Base-by-base conservation (phyloP, 2,797 vertebrate species). In the Gymnoscopelus microlampas region DNA sequence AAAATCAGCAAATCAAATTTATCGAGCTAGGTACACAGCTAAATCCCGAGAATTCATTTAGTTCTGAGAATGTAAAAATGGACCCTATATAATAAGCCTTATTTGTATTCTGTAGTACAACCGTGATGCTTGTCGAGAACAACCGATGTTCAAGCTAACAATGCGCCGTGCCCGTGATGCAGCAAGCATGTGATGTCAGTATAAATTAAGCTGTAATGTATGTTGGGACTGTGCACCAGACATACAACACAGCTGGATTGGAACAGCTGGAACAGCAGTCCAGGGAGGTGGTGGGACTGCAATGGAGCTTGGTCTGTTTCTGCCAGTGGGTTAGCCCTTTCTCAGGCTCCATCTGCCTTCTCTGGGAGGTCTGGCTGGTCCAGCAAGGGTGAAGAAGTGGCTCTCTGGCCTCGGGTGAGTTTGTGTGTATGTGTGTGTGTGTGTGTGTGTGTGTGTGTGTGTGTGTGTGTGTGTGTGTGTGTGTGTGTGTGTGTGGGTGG, bases 301-400 rank as follows among this genome's bases (percentile, higher is more conserved):
- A 63, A 73, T 39, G 29, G 32, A 68, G 71, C 66, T 71, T 74
- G 76, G 51, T 70, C 69, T 75, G 57, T 66, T 77, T 88, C 74
- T 78, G 75, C 81, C 75, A 68, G 54, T 81, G 58, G 77, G 77
- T 77, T 56, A 63, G 58, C 29, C 68, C 71, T 74, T 88, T 89
- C 85, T 86, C 89, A 89, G 78, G 84, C 81, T 74, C 68, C 32
- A n/a, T 53, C 76, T 71, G 74, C 53, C 26, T 77, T 71, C 48
- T 72, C 78, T 76, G 69, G 29, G 76, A 68, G 53, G 77, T 70
- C 24, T 60, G 13, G 19, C 13, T 48, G 62, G 48, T 53, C 47
- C 29, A 24, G 50, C 56, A 53, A 54, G 72, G 32, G 26, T 32
- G 66, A 23, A 32, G 26, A 19, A 29, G 24, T 47, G 47, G 7